Conservation (phyloP, 2,888 invertebrate genomes). For the Patella ulyssiponensis region DNA sequence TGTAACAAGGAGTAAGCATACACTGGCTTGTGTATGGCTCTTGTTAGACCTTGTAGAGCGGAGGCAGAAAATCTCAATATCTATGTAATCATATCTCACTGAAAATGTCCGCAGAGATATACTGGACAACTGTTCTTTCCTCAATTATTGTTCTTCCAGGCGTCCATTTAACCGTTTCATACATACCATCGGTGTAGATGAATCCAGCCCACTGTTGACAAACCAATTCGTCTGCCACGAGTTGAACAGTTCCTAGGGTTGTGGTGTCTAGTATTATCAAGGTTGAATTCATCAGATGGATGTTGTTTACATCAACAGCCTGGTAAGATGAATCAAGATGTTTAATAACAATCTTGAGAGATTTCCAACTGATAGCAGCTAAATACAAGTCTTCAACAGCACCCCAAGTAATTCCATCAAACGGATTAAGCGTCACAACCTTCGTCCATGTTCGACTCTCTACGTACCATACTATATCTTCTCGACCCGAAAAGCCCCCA, state of each 20-base stretch:
- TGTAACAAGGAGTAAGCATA: too few species aligned
- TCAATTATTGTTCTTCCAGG: background rate
- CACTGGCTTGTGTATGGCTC: too few species aligned
- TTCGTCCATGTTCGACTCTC: background rate
- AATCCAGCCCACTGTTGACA: background rate
- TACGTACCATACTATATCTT: background rate
- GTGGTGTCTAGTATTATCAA: background rate
- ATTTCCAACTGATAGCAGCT: background rate
- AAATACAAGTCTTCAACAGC: background rate
- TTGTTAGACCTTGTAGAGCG: too few species aligned
- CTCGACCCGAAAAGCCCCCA: background rate
- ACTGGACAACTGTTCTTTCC: too few species aligned
- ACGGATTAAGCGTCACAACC: background rate
- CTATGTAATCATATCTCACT: too few species aligned
- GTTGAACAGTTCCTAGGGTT: background rate
- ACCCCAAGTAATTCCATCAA: background rate
- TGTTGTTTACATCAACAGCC: background rate
- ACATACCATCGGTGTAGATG: background rate
- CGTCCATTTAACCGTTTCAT: slow-evolving; percentile 2
- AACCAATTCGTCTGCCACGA: background rate
- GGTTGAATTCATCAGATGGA: background rate
- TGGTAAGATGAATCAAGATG: background rate
- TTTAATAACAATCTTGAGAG: background rate
- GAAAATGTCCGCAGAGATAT: too few species aligned
- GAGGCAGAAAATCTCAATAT: too few species aligned